phyloP scores from a whole-genome alignment of 1,140 invertebrate species.

The Cryptotermes secundus region DNA sequence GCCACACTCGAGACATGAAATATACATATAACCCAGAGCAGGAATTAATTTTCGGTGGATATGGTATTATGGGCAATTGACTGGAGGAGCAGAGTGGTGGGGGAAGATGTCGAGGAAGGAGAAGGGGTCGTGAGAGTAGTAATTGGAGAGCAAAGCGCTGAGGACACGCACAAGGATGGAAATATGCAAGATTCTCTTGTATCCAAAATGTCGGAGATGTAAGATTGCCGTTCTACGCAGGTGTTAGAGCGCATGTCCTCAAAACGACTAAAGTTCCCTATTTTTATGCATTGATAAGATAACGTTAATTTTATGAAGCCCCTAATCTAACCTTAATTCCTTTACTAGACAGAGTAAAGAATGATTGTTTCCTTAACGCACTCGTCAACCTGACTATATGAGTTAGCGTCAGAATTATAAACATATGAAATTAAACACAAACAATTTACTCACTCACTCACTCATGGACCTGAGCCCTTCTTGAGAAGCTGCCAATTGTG shows the following conservation, averaged over 20 bases:
- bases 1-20: conserved; percentile 32
- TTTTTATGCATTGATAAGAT: too few species aligned
- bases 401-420: too few species aligned
- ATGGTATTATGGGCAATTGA: conserved; percentile 36
- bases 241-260: background rate
- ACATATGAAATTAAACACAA: too few species aligned
- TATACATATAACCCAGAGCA: conserved; percentile 35
- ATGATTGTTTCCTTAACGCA: too few species aligned
- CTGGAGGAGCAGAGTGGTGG: background rate
- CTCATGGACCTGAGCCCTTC: too few species aligned
- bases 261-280: too few species aligned
- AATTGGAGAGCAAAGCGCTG: background rate
- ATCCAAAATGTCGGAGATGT: background rate
- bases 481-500: too few species aligned
- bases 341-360: too few species aligned
- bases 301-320: too few species aligned
- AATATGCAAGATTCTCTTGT: background rate
- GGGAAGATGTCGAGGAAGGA: background rate
- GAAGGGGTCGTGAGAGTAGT: background rate
- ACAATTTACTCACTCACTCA: too few species aligned
- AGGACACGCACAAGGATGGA: background rate
- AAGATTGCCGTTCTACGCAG: background rate
- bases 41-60: conserved; percentile 37
- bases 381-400: too few species aligned
- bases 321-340: too few species aligned